Base-by-base conservation (phyloP, 2,113 vertebrate species). In the Colinus virginianus region DNA sequence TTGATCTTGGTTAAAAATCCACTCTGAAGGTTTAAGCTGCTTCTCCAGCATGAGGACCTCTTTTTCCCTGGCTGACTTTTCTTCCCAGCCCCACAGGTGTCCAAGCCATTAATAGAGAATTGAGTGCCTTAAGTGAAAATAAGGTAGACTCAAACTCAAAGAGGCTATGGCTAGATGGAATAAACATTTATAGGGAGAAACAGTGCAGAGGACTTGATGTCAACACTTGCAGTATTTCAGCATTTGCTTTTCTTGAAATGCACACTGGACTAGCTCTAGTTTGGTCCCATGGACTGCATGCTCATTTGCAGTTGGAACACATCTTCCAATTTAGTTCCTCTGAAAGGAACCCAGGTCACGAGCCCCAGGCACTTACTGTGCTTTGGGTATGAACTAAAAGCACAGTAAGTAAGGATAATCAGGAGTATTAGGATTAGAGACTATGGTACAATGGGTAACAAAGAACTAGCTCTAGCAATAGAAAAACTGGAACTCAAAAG, bases 361-460 rank as follows among this genome's bases (percentile, higher is more conserved):
- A 91, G 68, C 64, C 80, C 71, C 64, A 83, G 74, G 76, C 51
- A 53, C 51, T 53, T 53, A 63, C 64, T 74, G 26, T 53, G 55
- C 56, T 90, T 78, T 71, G 16, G 67, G 34, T 80, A 59, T 74
- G 55, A 94, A 83, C 46, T 56, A 53, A 70, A 94, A 88, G 76
- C 79, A 78, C 82, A 77, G 69, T 83, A 96, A 90, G 45, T 19
- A 94, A 76, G 76, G 88, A 83, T 88, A 94, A 96, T 84, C 71
- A 80, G 82, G 42, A 91, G 55, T 63, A 93, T 90, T 78, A 94
- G 78, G 82, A 96, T 95, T 90, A 95, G n/a, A 75, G 76, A 75
- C 64, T 43, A 3, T 9, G 5, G 72, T 64, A 83, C 67, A 96
- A 88, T 78, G 32, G 46, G 22, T 71, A 78, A 81, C 80, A 96